phyloP scores from a whole-genome alignment of 2,113 vertebrate genomes.

The Symphodus melops region DNA sequence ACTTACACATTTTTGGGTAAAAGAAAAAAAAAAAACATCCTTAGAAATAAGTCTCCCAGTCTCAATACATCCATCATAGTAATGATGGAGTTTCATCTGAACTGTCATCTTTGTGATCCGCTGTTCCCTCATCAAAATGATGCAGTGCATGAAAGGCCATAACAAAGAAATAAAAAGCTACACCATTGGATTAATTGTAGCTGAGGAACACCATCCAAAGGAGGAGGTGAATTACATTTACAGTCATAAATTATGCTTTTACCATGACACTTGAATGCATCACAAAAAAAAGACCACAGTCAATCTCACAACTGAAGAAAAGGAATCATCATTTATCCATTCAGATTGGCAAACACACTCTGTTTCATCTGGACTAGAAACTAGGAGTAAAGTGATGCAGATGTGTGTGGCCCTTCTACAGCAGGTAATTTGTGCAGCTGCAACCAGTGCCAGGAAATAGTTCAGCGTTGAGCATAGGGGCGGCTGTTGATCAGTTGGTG shows the following conservation, averaged over 20 bases:
- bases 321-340: not conserved
- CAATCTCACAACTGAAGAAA: not conserved
- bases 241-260: not conserved
- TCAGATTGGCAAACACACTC: not conserved
- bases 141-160: constrained; percentile 39
- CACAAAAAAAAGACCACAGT: not conserved
- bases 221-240: constrained; percentile 16
- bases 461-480: too few species aligned
- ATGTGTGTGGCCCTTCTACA: too few species aligned
- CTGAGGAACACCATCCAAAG: not conserved
- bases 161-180: constrained; percentile 37
- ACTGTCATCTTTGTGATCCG: constrained; percentile 31
- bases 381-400: too few species aligned
- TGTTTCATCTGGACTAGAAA: not conserved
- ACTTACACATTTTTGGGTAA: not conserved
- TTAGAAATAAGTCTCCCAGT: constrained; percentile 18
- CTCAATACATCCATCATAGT: constrained; percentile 30
- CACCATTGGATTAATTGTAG: constrained; percentile 10
- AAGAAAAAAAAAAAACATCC: not conserved
- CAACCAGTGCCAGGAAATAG: too few species aligned
- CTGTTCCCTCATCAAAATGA: constrained; percentile 38
- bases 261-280: not conserved
- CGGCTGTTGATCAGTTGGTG: too few species aligned
- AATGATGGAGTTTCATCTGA: constrained; percentile 36
- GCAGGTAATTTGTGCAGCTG: too few species aligned